phyloP scores from a whole-genome alignment of 2,797 vertebrate species.

The Bradypodion pumilum region DNA sequence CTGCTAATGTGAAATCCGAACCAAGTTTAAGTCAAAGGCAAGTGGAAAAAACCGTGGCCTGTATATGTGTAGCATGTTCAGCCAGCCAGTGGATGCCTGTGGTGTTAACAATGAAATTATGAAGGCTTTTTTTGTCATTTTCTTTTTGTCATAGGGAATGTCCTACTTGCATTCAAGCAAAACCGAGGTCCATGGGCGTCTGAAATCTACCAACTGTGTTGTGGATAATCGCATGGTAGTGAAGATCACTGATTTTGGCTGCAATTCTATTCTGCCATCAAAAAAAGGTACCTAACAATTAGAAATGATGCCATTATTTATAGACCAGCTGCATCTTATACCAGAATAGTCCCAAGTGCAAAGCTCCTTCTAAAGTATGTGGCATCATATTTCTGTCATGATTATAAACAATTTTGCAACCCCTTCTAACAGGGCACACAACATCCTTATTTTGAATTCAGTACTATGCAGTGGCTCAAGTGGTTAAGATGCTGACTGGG shows the following conservation, averaged over 20 bases:
- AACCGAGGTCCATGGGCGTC: constrained; percentile 88
- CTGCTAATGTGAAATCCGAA: not conserved
- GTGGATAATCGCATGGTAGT: constrained; percentile 97
- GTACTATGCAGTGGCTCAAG: no score
- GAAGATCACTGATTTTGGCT: constrained; percentile 97
- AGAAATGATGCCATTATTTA: not conserved
- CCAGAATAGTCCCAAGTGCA: not conserved
- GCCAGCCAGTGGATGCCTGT: constrained; percentile 21
- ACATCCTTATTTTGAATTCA: not conserved
- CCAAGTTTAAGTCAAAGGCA: not conserved
- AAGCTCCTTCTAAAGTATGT: not conserved
- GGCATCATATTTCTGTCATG: not conserved
- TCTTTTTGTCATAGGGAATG: constrained; percentile 85
- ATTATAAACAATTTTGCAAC: not conserved
- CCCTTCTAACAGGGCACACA: not conserved
- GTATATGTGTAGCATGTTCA: constrained; percentile 5
- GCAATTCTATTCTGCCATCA: constrained; percentile 86
- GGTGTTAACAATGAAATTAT: not conserved
- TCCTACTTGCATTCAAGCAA: constrained; percentile 95
- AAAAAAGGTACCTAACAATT: constrained; percentile 78
- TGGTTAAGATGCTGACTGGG: no score
- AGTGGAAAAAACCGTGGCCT: not conserved
- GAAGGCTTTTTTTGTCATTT: not conserved
- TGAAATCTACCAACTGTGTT: constrained; percentile 96
- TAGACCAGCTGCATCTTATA: not conserved